Evolutionary conservation across 1,140 invertebrate genomes (phyloP).

Genomic region (Drosophila ambigua): DNA sequence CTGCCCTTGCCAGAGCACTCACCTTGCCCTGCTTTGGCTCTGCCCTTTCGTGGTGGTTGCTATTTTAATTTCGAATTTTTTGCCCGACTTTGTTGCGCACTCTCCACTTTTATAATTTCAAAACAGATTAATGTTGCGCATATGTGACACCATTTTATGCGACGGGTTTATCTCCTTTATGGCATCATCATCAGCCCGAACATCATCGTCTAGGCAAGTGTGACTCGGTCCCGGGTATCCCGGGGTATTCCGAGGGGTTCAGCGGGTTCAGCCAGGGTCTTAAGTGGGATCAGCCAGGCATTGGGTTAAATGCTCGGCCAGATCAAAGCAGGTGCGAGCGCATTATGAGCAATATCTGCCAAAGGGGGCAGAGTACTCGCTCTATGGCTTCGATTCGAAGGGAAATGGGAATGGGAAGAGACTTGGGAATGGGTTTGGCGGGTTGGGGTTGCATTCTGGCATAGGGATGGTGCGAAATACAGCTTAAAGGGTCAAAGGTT

Average conservation of each 20-base stretch:
- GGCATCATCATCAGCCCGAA: constrained; percentile 69
- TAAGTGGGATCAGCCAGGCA: constrained; percentile 61
- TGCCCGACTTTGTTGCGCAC: constrained; percentile 37
- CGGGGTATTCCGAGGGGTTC: constrained; percentile 26
- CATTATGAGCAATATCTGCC: constrained; percentile 42
- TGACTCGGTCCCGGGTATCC: neutral
- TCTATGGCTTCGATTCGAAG: neutral
- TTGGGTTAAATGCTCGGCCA: constrained; percentile 46
- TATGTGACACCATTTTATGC: constrained; percentile 83
- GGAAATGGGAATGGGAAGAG: neutral
- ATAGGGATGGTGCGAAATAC: neutral
- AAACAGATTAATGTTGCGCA: constrained; percentile 83
- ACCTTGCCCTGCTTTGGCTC: neutral
- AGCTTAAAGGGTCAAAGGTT: neutral
- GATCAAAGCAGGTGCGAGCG: constrained; percentile 64
- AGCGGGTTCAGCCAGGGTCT: constrained; percentile 44
- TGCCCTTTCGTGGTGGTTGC: constrained; percentile 59
- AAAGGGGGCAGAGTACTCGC: constrained; percentile 1
- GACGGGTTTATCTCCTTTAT: constrained; percentile 80
- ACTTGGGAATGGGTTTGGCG: neutral
- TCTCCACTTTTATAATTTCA: constrained; percentile 78
- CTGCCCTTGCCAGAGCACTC: constrained; percentile 5
- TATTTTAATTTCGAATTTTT: constrained; percentile 77
- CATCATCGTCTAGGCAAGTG: constrained; percentile 23
- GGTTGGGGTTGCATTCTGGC: neutral